Evolutionary conservation across 2,797 vertebrate species (phyloP).

Genomic region (Mus minutoides): DNA sequence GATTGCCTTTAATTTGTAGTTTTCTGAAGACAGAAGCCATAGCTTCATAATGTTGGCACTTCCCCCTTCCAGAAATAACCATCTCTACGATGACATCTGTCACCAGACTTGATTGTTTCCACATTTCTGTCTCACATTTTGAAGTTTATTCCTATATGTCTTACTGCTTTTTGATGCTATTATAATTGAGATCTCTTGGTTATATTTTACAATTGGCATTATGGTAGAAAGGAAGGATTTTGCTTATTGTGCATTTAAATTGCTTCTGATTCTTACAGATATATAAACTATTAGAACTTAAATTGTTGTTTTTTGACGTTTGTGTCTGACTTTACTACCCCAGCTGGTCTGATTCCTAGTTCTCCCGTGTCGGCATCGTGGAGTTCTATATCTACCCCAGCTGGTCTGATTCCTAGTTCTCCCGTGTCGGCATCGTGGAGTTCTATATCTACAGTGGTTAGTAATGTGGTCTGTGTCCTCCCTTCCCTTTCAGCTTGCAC

Average conservation of each 20-base stretch:
- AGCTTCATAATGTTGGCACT: neutral
- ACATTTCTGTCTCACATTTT: neutral
- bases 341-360: neutral
- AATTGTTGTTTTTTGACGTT: neutral
- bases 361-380: neutral
- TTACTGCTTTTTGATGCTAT: conserved; percentile 43
- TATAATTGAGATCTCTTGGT: conserved; percentile 11
- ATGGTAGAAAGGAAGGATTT: conserved; percentile 6
- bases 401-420: neutral
- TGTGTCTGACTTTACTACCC: neutral
- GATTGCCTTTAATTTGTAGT: conserved; percentile 53
- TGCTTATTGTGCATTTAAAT: conserved; percentile 45
- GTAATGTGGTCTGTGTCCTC: neutral
- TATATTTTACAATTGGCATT: conserved; percentile 42
- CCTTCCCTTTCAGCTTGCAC: neutral
- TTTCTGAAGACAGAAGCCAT: neutral
- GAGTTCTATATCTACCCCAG: neutral
- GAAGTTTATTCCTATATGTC: neutral
- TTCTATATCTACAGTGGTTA: neutral
- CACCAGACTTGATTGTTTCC: neutral
- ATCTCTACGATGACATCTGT: neutral
- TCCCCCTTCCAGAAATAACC: neutral
- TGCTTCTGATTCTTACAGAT: neutral
- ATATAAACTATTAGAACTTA: conserved; percentile 24
- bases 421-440: neutral